Conservation (phyloP, 2,113 vertebrate genomes). For the Microtus ochrogaster region DNA sequence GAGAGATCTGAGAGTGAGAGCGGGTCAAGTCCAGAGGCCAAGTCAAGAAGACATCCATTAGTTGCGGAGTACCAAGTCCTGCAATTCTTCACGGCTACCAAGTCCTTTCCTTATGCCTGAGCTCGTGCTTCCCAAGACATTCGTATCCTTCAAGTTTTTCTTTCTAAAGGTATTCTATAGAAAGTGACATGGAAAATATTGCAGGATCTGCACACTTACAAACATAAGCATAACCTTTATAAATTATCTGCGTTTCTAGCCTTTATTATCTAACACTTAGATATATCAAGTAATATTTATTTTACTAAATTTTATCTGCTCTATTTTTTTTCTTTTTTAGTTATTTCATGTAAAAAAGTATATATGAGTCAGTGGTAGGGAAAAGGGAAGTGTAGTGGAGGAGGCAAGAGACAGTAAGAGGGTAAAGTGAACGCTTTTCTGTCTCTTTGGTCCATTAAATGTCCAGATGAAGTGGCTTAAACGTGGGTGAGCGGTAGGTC, state of each 20-base stretch:
- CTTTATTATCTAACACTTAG: background rate
- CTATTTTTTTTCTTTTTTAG: slow-evolving; percentile 71
- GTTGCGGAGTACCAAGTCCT: background rate
- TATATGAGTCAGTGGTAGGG: slow-evolving; percentile 43
- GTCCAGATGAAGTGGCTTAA: slow-evolving; percentile 80
- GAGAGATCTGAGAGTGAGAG: background rate
- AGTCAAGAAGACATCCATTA: background rate
- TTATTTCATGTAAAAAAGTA: slow-evolving; percentile 82
- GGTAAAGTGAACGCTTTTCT: slow-evolving; percentile 47
- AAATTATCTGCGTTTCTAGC: slow-evolving; percentile 81
- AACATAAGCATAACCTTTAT: slow-evolving; percentile 78
- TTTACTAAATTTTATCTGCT: slow-evolving; percentile 43
- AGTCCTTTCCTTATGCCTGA: background rate
- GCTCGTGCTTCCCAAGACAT: background rate
- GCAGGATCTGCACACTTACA: slow-evolving; percentile 58
- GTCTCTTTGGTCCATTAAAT: slow-evolving; percentile 50
- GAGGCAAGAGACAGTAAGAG: background rate
- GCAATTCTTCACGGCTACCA: background rate
- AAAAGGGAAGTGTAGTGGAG: background rate
- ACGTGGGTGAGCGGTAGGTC: slow-evolving; percentile 30
- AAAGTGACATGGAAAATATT: slow-evolving; percentile 53
- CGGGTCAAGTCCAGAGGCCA: background rate
- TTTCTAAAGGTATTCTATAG: slow-evolving; percentile 43
- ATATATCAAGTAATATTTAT: slow-evolving; percentile 13
- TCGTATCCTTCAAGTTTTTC: slow-evolving; percentile 58